Evolutionary conservation across 2,797 vertebrate species (phyloP).

Genomic region (Yasuhikotakia modesta): DNA sequence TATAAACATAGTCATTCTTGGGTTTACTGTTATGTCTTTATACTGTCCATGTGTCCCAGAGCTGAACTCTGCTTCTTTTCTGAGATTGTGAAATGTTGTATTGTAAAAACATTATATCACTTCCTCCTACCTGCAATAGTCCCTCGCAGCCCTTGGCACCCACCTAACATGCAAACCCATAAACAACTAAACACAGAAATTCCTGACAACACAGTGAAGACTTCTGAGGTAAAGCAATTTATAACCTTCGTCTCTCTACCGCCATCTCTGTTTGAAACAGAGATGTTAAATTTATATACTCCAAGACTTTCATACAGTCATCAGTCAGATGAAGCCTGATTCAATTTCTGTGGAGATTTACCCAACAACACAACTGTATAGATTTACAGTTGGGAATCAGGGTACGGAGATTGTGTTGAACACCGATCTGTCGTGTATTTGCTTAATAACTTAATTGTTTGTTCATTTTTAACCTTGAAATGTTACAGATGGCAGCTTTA

Average conservation of each 20-base stretch:
- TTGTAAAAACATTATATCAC: not conserved
- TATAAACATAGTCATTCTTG: not conserved
- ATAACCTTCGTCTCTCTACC: too few relatives aligned
- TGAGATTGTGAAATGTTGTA: not conserved
- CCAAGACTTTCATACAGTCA: too few relatives aligned
- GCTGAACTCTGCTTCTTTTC: constrained; percentile 12
- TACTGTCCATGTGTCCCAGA: constrained; percentile 3
- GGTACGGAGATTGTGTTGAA: too few relatives aligned
- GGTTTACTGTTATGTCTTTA: constrained; percentile 22
- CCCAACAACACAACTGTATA: too few relatives aligned
- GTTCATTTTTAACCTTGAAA: too few relatives aligned
- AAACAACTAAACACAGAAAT: constrained; percentile 14
- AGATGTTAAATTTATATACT: too few relatives aligned
- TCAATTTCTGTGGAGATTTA: too few relatives aligned
- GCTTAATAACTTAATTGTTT: too few relatives aligned
- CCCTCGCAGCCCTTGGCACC: constrained; percentile 12
- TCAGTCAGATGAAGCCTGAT: too few relatives aligned
- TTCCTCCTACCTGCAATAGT: constrained; percentile 34
- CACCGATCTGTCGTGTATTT: too few relatives aligned
- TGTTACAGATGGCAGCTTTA: not conserved
- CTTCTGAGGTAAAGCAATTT: not conserved
- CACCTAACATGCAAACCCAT: constrained; percentile 16
- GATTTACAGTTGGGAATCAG: too few relatives aligned
- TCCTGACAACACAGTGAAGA: not conserved
- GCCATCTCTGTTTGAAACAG: too few relatives aligned